A percentile compares a stretch with the other conserved stretches of the same genome.
phyloP scores from a whole-genome alignment of 2,888 invertebrate species.

The Noctuana brunneofusca region DNA sequence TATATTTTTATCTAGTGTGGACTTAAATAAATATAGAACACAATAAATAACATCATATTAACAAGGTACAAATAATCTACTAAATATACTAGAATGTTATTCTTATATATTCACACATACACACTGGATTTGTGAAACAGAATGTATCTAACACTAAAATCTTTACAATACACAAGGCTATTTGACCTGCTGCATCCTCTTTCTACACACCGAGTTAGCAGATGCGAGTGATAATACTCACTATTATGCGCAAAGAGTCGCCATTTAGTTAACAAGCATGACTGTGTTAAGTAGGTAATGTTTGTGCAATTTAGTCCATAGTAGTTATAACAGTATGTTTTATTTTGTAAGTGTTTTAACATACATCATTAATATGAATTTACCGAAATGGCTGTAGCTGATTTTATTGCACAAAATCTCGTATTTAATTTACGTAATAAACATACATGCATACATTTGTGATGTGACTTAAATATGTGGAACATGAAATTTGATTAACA shows the following conservation, averaged over 20 bases:
- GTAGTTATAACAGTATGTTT: constrained; percentile 10
- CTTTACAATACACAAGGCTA: not conserved
- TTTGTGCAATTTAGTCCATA: constrained; percentile 8
- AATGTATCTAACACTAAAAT: not conserved
- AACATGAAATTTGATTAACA: too few relatives aligned
- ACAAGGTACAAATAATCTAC: too few relatives aligned
- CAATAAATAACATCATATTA: too few relatives aligned
- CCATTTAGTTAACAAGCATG: constrained; percentile 32
- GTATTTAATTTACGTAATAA: too few relatives aligned
- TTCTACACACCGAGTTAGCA: constrained; percentile 1
- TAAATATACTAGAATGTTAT: too few relatives aligned
- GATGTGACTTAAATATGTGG: too few relatives aligned
- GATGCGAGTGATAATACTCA: constrained; percentile 19
- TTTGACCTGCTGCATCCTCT: not conserved
- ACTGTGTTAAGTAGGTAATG: constrained; percentile 30
- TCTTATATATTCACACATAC: too few relatives aligned
- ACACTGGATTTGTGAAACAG: not conserved
- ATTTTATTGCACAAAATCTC: too few relatives aligned
- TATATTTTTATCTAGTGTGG: too few relatives aligned
- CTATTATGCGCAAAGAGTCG: constrained; percentile 26
- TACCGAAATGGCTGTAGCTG: not conserved
- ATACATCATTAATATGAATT: too few relatives aligned
- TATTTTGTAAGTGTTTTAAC: constrained; percentile 10
- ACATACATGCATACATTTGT: too few relatives aligned
- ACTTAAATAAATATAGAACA: too few relatives aligned